phyloP scores from a whole-genome alignment of 1,140 invertebrate genomes.

The Danaus plexippus region DNA sequence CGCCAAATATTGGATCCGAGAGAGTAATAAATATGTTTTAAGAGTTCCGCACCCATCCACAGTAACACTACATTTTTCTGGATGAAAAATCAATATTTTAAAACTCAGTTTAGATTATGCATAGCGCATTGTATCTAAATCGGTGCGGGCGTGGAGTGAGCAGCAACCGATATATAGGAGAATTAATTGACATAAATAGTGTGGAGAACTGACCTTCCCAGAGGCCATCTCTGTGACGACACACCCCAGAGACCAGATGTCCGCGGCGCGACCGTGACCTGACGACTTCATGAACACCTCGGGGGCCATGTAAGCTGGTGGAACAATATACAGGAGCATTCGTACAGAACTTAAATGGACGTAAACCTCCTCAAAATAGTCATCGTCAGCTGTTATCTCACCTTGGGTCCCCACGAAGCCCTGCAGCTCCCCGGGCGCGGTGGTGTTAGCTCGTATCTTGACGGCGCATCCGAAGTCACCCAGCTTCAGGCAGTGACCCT shows the following conservation, averaged over 20 bases:
- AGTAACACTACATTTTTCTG: too few relatives aligned
- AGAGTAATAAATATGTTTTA: too few relatives aligned
- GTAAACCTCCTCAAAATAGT: neutral
- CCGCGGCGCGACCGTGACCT: constrained; percentile 89
- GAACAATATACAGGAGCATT: constrained; percentile 16
- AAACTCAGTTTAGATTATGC: too few relatives aligned
- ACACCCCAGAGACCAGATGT: constrained; percentile 93
- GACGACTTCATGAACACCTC: constrained; percentile 89
- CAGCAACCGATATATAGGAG: neutral
- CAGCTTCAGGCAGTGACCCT: constrained; percentile 87
- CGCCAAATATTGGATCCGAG: too few relatives aligned
- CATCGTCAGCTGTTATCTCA: constrained; percentile 27
- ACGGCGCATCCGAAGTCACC: constrained; percentile 93
- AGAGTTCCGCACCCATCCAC: too few relatives aligned
- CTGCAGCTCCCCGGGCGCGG: constrained; percentile 87
- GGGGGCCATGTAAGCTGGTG: constrained; percentile 89
- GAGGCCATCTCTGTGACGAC: constrained; percentile 92
- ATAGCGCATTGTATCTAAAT: too few relatives aligned
- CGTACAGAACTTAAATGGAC: neutral
- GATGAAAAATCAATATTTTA: too few relatives aligned
- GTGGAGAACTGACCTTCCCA: constrained; percentile 77
- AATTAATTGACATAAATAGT: neutral
- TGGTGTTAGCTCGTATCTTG: constrained; percentile 88
- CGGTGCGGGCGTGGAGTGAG: too few relatives aligned
- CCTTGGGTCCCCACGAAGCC: constrained; percentile 91